phyloP scores from a whole-genome alignment of 1,140 invertebrate genomes.

The Ditylenchus dipsaci region DNA sequence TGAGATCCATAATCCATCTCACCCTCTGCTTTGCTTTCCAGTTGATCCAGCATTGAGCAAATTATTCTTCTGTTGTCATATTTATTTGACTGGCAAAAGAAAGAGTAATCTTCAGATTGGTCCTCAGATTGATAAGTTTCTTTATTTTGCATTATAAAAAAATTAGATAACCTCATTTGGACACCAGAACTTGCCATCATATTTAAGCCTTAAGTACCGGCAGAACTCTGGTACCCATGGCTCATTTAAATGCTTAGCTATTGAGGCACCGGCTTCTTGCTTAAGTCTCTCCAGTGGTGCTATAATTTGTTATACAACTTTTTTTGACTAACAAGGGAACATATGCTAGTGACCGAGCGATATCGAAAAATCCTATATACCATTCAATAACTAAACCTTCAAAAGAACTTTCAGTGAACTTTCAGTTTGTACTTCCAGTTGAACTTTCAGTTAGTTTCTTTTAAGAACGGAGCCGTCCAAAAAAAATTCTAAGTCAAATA shows the following conservation, averaged over 20 bases:
- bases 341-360: too few relatives aligned
- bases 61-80: not conserved
- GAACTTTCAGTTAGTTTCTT: too few relatives aligned
- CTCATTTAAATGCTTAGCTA: conserved; percentile 18
- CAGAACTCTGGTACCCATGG: conserved; percentile 30
- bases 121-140: not conserved
- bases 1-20: not conserved
- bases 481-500: too few relatives aligned
- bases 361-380: too few relatives aligned
- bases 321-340: not conserved
- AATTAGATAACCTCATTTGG: conserved; percentile 6
- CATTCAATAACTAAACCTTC: too few relatives aligned
- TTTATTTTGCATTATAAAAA: not conserved
- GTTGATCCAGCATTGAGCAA: not conserved
- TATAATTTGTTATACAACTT: conserved; percentile 18
- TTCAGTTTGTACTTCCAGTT: too few relatives aligned
- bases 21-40: not conserved
- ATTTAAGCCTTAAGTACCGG: conserved; percentile 10
- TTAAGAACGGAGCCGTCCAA: too few relatives aligned
- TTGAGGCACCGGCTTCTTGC: conserved; percentile 12
- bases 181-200: conserved; percentile 10
- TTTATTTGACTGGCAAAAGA: not conserved
- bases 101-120: not conserved
- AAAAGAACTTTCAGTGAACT: too few relatives aligned
- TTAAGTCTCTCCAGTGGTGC: conserved; percentile 21